Conservation (phyloP, 2,113 vertebrate species). For the Pseudorasbora parva region DNA sequence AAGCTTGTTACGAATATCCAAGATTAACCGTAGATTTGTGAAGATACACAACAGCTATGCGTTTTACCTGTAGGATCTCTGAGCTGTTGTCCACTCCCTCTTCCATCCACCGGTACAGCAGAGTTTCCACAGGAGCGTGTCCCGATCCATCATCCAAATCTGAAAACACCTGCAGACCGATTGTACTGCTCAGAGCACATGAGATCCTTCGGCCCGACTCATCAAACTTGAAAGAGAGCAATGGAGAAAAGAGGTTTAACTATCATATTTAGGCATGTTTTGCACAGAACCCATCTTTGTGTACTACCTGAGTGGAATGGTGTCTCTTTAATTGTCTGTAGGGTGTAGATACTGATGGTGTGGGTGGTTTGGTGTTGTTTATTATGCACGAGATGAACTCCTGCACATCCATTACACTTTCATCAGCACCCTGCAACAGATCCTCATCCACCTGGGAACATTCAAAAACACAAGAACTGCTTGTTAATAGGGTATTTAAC, state of each 20-base stretch:
- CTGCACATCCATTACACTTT: slow-evolving; percentile 82
- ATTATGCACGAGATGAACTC: slow-evolving; percentile 86
- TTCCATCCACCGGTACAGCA: slow-evolving; percentile 90
- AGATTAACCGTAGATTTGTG: not conserved
- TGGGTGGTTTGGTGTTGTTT: slow-evolving; percentile 80
- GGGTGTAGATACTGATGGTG: slow-evolving; percentile 87
- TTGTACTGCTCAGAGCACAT: slow-evolving; percentile 78
- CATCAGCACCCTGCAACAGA: slow-evolving; percentile 75
- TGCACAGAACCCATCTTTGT: not conserved
- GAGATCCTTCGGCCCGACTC: slow-evolving; percentile 86
- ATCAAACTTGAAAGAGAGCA: slow-evolving; percentile 80
- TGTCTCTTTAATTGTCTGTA: slow-evolving; percentile 92
- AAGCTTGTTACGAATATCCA: not conserved
- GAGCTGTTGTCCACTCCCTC: slow-evolving; percentile 90
- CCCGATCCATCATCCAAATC: slow-evolving; percentile 90
- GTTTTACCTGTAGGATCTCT: slow-evolving; percentile 88
- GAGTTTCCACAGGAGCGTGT: slow-evolving; percentile 79
- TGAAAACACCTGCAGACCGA: slow-evolving; percentile 88
- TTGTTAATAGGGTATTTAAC: not conserved
- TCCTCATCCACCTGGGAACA: slow-evolving; percentile 79
- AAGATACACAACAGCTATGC: not conserved
- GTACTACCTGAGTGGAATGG: slow-evolving; percentile 89
- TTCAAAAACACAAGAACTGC: not conserved
- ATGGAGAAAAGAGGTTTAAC: not conserved
- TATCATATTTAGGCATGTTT: not conserved